Base-by-base conservation (phyloP, 92 coral and sea anemone genomes). In the Pocillopora meandrina region DNA sequence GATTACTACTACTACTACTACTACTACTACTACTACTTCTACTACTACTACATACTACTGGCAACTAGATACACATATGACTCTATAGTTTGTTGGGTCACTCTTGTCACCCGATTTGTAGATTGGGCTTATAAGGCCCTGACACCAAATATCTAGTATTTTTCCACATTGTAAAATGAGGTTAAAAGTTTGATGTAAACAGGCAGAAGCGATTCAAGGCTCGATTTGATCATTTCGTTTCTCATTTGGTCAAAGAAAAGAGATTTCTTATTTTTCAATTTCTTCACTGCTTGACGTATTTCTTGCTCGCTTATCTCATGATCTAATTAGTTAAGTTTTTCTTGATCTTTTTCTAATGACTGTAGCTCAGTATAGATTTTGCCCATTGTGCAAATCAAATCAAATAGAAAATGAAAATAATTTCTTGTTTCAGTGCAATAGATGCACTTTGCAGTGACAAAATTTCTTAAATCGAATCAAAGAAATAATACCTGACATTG, bases 381-480 rank as follows among this genome's bases (percentile, higher is more conserved):
- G 79, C 42, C 47, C n/a, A 49, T 21, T 57, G 49, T 57, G 79
- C 26, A n/a, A 57, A 59, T 57, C 26, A 75, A 21, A 58, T 57
- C 79, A 57, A 56, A 65, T 75, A 21, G 66, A 75, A 74, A 74
- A 21, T 74, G 17, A 56, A 74, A 36, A 64, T 49, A 42, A 75
- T 57, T 56, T 75, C 79, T 26, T 75, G 64, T 58, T 57, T 57
- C 56, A 75, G 12, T 75, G 1, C 23, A 23, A 42, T 75, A 56
- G 36, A 17, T 75, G 58, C 79, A 56, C 66, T 75, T 75, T 58
- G 6, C 17, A 56, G 77, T 0, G 62, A 31, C 17, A 73, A 31
- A 52, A 17, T 17, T 73, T 73, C 60, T 73, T 73, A 21, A 73
- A 73, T 21, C 7, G 21, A 47, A 49, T 73, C 33, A 73, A 17